These are phyloP conservation scores for Catharus minimus DNA, from an alignment of 2,113 vertebrate genomes.

Conservation along the genomic window DNA sequence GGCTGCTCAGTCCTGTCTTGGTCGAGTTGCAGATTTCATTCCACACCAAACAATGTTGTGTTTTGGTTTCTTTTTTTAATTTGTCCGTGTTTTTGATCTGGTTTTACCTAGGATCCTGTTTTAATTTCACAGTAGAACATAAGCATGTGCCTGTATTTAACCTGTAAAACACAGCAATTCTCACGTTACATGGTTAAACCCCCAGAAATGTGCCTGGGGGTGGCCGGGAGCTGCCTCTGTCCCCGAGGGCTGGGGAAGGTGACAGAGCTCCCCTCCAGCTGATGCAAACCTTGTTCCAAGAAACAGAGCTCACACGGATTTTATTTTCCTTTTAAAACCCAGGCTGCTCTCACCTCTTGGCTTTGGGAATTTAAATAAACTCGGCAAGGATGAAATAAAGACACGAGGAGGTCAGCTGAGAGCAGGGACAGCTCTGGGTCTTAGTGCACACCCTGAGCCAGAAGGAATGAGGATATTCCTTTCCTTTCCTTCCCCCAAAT, in stretches of 20 bases:
- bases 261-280: not conserved
- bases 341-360: not conserved
- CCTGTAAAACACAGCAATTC: not conserved
- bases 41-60: not conserved
- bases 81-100: not conserved
- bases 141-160: not conserved
- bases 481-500: not conserved
- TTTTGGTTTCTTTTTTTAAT: not conserved
- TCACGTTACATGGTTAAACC: accelerated
- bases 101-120: not conserved
- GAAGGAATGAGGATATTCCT: accelerated
- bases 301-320: accelerated
- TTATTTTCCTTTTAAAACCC: accelerated
- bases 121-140: not conserved
- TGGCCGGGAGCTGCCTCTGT: not conserved
- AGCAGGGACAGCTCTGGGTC: not conserved
- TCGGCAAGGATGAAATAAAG: accelerated
- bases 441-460: accelerated
- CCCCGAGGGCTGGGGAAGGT: not conserved
- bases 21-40: not conserved
- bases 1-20: not conserved
- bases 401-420: accelerated
- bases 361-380: not conserved
- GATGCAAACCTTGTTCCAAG: accelerated
- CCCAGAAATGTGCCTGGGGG: not conserved